These are phyloP conservation scores for Drosophila kanekoi DNA, from an alignment of 2,888 invertebrate species.

Conservation along the genomic window DNA sequence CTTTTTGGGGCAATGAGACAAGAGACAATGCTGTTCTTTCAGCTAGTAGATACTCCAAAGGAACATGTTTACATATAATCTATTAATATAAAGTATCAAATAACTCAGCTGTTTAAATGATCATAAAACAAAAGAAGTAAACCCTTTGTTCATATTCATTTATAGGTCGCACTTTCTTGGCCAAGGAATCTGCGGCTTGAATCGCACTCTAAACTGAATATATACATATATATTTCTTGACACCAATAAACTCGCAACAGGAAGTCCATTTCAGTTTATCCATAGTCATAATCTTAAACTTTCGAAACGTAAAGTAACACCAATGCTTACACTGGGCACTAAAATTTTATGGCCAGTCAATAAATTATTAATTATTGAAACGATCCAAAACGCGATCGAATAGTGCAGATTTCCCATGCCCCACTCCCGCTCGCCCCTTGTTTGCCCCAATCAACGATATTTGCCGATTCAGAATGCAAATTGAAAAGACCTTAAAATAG, in stretches of 20 bases:
- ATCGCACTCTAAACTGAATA: conserved; percentile 36
- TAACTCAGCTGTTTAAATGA: conserved; percentile 40
- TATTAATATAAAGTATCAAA: background rate
- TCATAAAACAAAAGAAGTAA: conserved; percentile 6
- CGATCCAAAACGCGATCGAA: conserved; percentile 32
- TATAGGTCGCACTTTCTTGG: conserved; percentile 42
- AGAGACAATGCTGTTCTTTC: conserved; percentile 36
- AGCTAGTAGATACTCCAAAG: background rate
- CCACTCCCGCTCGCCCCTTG: background rate
- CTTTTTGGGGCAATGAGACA: too few species aligned
- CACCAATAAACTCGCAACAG: conserved; percentile 44
- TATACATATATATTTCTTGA: conserved; percentile 25
- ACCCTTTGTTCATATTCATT: background rate
- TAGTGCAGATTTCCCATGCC: conserved; percentile 51
- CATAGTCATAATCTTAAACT: conserved; percentile 33
- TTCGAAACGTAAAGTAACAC: conserved; percentile 42
- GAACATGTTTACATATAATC: background rate
- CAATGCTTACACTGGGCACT: conserved; percentile 31
- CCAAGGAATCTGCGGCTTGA: conserved; percentile 3
- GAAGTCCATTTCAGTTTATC: conserved; percentile 44
- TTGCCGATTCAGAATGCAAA: conserved; percentile 68
- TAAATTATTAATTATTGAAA: conserved; percentile 66
- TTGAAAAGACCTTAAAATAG: conserved; percentile 82
- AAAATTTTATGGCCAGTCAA: conserved; percentile 55
- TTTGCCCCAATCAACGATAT: conserved; percentile 55